Conservation (phyloP, 2,797 vertebrate genomes). For the Halcyon smyrnensis region DNA sequence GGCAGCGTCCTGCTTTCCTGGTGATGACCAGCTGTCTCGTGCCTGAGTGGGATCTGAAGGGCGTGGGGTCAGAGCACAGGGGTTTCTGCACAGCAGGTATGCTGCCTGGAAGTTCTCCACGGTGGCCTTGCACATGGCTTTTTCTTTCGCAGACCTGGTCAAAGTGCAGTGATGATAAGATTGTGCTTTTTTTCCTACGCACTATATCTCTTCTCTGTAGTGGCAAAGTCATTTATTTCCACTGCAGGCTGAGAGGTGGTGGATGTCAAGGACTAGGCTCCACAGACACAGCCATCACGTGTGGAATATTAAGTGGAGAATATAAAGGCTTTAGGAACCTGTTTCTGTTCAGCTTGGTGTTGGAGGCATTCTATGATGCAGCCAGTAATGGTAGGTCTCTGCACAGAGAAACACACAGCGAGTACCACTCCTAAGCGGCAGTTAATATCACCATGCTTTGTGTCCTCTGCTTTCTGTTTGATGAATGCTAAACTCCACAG, state of each 20-base stretch:
- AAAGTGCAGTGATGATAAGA: conserved; percentile 45
- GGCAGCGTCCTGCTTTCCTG: neutral
- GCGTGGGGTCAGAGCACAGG: neutral
- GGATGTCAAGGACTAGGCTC: neutral
- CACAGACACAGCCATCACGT: neutral
- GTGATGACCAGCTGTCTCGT: neutral
- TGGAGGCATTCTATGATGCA: neutral
- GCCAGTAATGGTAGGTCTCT: neutral
- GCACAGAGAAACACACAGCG: neutral
- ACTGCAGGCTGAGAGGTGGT: neutral
- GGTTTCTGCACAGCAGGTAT: conserved; percentile 44
- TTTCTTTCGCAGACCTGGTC: conserved; percentile 21
- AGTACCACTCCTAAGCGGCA: neutral
- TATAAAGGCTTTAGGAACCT: neutral
- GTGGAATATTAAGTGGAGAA: neutral
- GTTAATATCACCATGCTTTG: neutral
- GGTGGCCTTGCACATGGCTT: neutral
- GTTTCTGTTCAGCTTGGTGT: neutral
- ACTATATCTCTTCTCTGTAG: neutral
- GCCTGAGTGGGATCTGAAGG: neutral
- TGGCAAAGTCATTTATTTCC: conserved; percentile 14
- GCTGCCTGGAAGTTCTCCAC: neutral
- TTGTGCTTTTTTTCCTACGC: neutral
- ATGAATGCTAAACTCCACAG: neutral
- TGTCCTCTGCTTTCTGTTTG: neutral